These are phyloP conservation scores for Acromyrmex charruanus DNA, from an alignment of 1,140 invertebrate species.

Conservation along the genomic window DNA sequence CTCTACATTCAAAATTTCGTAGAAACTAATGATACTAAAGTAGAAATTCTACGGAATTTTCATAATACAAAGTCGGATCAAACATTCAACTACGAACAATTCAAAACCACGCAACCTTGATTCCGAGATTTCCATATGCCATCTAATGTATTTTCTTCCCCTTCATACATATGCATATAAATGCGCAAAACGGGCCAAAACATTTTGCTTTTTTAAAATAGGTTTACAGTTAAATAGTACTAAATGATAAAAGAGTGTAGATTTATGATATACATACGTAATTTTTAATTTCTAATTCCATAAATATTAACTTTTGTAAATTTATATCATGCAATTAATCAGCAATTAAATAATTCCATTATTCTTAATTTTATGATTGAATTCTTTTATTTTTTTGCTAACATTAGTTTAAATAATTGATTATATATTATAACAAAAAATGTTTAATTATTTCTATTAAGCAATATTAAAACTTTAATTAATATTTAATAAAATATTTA, in stretches of 20 bases:
- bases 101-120: not conserved
- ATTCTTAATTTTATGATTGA: not conserved
- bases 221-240: not conserved
- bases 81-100: conserved; percentile 10
- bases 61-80: conserved; percentile 22
- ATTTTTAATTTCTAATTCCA: conserved; percentile 3
- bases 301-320: not conserved
- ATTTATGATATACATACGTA: not conserved
- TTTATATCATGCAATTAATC: not conserved
- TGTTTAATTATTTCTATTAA: not conserved
- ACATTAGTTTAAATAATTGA: not conserved
- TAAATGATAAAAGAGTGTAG: not conserved
- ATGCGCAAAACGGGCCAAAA: not conserved
- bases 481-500: no score
- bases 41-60: conserved; percentile 13
- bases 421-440: not conserved
- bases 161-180: not conserved
- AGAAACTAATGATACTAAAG: not conserved
- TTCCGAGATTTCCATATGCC: conserved; percentile 5
- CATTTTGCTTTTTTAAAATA: not conserved
- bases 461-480: not conserved
- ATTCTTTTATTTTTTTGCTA: not conserved
- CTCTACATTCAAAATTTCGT: not conserved
- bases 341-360: not conserved
- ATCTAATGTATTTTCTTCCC: not conserved